A percentile compares a stretch with the other conserved stretches of the same genome.
Conservation (phyloP, 1,140 invertebrate genomes). For the Formica selysi region DNA sequence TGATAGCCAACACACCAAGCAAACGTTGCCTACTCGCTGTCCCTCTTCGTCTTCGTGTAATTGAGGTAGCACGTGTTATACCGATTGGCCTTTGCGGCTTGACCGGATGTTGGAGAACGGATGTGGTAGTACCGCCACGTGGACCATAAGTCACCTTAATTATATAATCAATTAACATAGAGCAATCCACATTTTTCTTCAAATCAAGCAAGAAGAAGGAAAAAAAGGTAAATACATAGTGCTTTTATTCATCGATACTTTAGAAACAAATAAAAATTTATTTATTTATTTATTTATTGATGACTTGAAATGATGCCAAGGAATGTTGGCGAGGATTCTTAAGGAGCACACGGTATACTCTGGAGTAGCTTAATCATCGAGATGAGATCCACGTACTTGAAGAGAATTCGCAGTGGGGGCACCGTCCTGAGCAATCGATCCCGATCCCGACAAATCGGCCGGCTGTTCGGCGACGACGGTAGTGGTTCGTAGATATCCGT, state of each 20-base stretch:
- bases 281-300: too few relatives aligned
- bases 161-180: background rate
- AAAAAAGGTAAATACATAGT: background rate
- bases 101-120: constrained; percentile 71
- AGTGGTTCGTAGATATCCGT: constrained; percentile 79
- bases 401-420: constrained; percentile 71
- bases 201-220: background rate
- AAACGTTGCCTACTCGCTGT: constrained; percentile 79
- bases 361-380: background rate
- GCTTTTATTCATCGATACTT: too few relatives aligned
- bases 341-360: background rate
- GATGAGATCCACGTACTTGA: constrained; percentile 74
- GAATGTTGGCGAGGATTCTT: background rate
- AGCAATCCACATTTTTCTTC: background rate
- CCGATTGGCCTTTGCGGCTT: constrained; percentile 73
- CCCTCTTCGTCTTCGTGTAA: constrained; percentile 78
- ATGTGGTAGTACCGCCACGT: constrained; percentile 77
- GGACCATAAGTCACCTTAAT: constrained; percentile 79
- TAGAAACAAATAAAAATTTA: too few relatives aligned
- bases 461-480: constrained; percentile 75
- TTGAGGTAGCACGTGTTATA: constrained; percentile 78
- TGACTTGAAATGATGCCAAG: background rate
- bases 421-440: constrained; percentile 60
- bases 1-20: constrained; percentile 79
- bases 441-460: constrained; percentile 70